Evolutionary conservation across 2,888 invertebrate species (phyloP).

Genomic region (Choristoneura rosaceana): DNA sequence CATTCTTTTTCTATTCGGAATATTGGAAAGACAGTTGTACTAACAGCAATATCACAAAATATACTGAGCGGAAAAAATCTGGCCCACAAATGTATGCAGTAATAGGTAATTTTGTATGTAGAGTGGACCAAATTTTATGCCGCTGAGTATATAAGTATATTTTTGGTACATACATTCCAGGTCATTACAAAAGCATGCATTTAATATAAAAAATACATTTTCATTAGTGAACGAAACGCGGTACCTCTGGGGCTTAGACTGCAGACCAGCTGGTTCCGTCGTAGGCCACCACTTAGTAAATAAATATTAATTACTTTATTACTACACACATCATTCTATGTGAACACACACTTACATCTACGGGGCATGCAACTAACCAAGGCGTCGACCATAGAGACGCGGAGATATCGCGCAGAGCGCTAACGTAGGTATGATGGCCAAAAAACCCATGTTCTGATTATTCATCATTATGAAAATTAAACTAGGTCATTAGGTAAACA

Average conservation of each 20-base stretch:
- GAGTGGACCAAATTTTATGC: no score
- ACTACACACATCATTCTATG: conserved; percentile 70
- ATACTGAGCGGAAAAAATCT: background rate
- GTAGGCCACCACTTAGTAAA: conserved; percentile 68
- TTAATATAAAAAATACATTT: conserved; percentile 28
- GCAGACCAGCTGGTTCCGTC: conserved; percentile 42
- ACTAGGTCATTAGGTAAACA: background rate
- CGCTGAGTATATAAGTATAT: background rate
- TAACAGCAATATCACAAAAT: conserved; percentile 7
- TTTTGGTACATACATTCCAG: conserved; percentile 3
- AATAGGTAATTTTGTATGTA: no score
- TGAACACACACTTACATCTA: conserved; percentile 71
- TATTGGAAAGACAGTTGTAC: background rate
- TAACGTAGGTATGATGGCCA: background rate
- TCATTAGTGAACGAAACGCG: background rate
- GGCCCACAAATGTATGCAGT: no score
- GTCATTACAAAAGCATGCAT: conserved; percentile 10
- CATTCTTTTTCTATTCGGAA: background rate
- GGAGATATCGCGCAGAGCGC: background rate
- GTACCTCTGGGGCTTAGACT: conserved; percentile 2
- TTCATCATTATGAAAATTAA: background rate
- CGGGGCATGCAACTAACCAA: conserved; percentile 71
- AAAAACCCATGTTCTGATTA: no score
- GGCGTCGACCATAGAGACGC: conserved; percentile 22
- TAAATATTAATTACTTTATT: conserved; percentile 57